A percentile compares a stretch with the other conserved stretches of the same genome.
These are phyloP conservation scores for Sebastes steindachneri DNA, from an alignment of 2,797 vertebrate species.

Conservation along the genomic window DNA sequence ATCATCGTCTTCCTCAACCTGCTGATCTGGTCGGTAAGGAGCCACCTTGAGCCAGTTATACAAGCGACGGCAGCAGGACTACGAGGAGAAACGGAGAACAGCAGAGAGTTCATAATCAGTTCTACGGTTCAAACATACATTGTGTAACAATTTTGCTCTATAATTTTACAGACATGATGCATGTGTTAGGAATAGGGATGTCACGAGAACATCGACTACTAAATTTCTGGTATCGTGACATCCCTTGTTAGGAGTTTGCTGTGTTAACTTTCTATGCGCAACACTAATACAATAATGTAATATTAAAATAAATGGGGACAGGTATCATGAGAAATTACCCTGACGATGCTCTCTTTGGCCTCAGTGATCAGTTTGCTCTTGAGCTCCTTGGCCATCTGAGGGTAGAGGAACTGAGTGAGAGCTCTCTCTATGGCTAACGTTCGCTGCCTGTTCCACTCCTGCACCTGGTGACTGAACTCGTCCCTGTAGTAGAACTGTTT, in stretches of 20 bases:
- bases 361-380: slow-evolving; percentile 95
- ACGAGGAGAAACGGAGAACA: not conserved
- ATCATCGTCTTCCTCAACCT: slow-evolving; percentile 97
- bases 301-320: not conserved
- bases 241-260: not conserved
- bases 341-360: slow-evolving; percentile 95
- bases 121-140: not conserved
- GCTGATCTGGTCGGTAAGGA: slow-evolving; percentile 95
- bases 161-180: not conserved
- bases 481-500: slow-evolving; percentile 99
- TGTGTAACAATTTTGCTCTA: not conserved
- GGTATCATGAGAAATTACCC: slow-evolving; percentile 80
- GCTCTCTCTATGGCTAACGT: slow-evolving; percentile 94
- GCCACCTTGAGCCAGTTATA: slow-evolving; percentile 98
- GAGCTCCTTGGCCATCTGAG: slow-evolving; percentile 98
- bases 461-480: slow-evolving; percentile 99
- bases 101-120: not conserved
- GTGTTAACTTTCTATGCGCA: not conserved
- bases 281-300: not conserved
- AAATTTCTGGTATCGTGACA: no score
- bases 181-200: no score
- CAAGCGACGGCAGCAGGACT: slow-evolving; percentile 96
- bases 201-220: no score
- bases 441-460: slow-evolving; percentile 98
- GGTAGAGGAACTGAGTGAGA: slow-evolving; percentile 96